A percentile compares a stretch with the other conserved stretches of the same genome.
phyloP scores from a whole-genome alignment of 2,797 vertebrate genomes.

The Peromyscus eremicus region DNA sequence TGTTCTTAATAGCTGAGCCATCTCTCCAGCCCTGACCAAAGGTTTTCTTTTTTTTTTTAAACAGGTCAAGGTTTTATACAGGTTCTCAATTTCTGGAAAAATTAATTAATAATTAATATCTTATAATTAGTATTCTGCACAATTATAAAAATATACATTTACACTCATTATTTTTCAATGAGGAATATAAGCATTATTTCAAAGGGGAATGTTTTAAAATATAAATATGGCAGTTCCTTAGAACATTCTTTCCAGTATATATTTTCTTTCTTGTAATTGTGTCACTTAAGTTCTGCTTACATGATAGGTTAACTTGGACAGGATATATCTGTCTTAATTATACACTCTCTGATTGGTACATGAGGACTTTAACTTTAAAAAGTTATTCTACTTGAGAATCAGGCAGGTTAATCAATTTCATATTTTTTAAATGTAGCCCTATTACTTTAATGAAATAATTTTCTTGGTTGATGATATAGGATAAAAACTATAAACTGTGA shows the following conservation, averaged over 20 bases:
- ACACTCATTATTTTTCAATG: background rate
- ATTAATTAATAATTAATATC: background rate
- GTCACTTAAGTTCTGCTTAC: background rate
- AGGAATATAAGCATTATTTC: background rate
- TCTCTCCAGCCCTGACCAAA: no score
- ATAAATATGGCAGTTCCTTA: background rate
- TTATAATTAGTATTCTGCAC: background rate
- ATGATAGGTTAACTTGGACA: background rate
- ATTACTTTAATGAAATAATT: background rate
- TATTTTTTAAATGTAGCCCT: background rate
- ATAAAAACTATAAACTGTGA: background rate
- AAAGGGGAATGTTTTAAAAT: background rate
- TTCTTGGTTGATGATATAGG: background rate
- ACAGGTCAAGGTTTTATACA: background rate
- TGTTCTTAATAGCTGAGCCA: no score
- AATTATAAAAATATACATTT: background rate
- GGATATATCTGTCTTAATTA: background rate
- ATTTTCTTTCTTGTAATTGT: background rate
- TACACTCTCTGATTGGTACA: background rate
- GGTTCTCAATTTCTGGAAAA: background rate
- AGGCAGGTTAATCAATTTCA: background rate
- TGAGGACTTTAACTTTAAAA: background rate
- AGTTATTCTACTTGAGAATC: background rate
- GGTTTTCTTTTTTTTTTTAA: conserved; percentile 21
- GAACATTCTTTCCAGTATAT: background rate